phyloP scores from a whole-genome alignment of 2,888 invertebrate genomes.

The Uloborus plumipes region DNA sequence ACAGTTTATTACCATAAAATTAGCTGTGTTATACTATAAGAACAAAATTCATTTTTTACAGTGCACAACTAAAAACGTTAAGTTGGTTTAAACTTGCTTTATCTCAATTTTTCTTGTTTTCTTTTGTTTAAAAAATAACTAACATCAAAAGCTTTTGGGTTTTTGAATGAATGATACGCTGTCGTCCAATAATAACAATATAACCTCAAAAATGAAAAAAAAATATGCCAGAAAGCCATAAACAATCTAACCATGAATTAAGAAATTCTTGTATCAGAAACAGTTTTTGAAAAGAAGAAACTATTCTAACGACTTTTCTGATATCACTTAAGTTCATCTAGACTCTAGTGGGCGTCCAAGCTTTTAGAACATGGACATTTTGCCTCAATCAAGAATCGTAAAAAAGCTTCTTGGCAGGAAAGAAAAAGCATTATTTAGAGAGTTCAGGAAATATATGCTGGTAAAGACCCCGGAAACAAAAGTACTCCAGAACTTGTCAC shows the following conservation, averaged over 20 bases:
- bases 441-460: conserved; percentile 36
- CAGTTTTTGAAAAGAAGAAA: conserved; percentile 50
- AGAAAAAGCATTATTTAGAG: conserved; percentile 35
- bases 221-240: conserved; percentile 30
- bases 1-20: too few species aligned
- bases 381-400: conserved; percentile 45
- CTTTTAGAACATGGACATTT: conserved; percentile 42
- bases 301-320: conserved; percentile 37
- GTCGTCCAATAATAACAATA: too few species aligned
- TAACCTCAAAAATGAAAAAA: not conserved
- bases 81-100: too few species aligned
- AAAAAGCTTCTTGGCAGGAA: conserved; percentile 28
- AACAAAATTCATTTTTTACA: too few species aligned
- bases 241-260: conserved; percentile 19
- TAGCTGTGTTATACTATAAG: too few species aligned
- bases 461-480: conserved; percentile 25
- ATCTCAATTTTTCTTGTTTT: too few species aligned
- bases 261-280: conserved; percentile 30
- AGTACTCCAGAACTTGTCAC: not conserved
- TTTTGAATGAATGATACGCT: too few species aligned
- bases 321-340: conserved; percentile 37
- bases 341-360: conserved; percentile 21
- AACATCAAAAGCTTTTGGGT: too few species aligned
- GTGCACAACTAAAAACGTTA: too few species aligned
- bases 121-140: too few species aligned